Percentiles rank a stretch among this genome's conserved stretches.
These are phyloP conservation scores for Dendropsophus ebraccatus DNA, from an alignment of 2,113 vertebrate species.

Conservation along the genomic window DNA sequence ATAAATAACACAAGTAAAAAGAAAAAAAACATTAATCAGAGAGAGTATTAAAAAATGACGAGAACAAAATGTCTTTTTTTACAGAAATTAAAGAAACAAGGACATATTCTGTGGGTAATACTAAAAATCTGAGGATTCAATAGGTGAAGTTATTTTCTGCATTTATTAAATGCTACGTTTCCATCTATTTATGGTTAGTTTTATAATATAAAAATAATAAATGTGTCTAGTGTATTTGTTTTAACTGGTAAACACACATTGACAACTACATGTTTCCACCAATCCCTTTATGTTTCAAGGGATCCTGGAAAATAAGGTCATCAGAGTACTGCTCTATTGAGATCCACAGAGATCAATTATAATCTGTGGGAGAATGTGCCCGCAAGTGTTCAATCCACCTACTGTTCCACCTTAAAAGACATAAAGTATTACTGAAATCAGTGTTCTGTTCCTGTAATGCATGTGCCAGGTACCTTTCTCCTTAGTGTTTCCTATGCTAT, in stretches of 20 bases:
- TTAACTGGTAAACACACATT: background rate
- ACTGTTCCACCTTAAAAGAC: no score
- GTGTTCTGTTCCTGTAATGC: no score
- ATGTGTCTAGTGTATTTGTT: background rate
- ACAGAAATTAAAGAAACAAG: constrained; percentile 13
- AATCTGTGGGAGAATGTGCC: no score
- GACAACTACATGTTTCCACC: no score
- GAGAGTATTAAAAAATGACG: constrained; percentile 8
- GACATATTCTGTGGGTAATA: background rate
- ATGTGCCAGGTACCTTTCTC: no score
- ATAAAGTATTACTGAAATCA: no score
- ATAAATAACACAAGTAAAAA: constrained; percentile 56
- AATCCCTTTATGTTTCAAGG: no score
- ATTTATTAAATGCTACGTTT: background rate
- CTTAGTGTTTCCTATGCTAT: no score
- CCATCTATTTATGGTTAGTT: background rate
- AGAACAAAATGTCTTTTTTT: background rate
- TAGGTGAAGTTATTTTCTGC: background rate
- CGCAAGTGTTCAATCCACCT: no score
- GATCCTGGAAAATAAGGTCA: no score
- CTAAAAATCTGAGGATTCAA: background rate
- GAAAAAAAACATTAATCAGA: constrained; percentile 39
- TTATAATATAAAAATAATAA: background rate
- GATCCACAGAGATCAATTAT: no score
- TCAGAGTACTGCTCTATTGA: no score